A percentile compares a stretch with the other conserved stretches of the same genome.
These are phyloP conservation scores for Prolemur simus DNA, from an alignment of 2,113 vertebrate genomes.

Conservation along the genomic window DNA sequence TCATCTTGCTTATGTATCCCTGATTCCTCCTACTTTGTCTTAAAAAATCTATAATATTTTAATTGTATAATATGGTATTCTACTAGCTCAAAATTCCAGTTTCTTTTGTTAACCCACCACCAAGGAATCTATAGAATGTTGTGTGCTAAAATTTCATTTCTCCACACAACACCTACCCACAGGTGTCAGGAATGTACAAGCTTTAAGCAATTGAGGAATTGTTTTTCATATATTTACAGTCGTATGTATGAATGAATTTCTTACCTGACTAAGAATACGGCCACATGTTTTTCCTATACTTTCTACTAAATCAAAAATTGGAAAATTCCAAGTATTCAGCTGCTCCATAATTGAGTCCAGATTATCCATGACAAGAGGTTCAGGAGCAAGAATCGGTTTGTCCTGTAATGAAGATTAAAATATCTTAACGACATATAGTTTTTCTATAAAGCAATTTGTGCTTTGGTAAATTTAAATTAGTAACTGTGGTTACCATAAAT, in stretches of 20 bases:
- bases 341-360: conserved; percentile 93
- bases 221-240: not conserved
- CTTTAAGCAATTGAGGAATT: not conserved
- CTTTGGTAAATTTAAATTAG: not conserved
- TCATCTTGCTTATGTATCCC: not conserved
- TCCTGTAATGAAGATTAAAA: conserved; percentile 84
- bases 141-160: not conserved
- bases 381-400: conserved; percentile 92
- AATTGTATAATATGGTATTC: conserved; percentile 40
- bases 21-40: not conserved
- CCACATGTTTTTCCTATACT: conserved; percentile 94
- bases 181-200: not conserved
- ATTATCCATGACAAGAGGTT: conserved; percentile 95
- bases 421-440: not conserved
- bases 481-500: not conserved
- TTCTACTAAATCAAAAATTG: conserved; percentile 97
- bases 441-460: not conserved
- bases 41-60: conserved; percentile 58
- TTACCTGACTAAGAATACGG: conserved; percentile 98
- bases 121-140: not conserved
- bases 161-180: not conserved
- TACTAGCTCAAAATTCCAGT: conserved; percentile 39
- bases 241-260: conserved; percentile 20
- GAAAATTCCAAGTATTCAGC: conserved; percentile 98
- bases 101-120: conserved; percentile 14